phyloP scores from a whole-genome alignment of 2,888 invertebrate species.

The Drosophila stalkeri region DNA sequence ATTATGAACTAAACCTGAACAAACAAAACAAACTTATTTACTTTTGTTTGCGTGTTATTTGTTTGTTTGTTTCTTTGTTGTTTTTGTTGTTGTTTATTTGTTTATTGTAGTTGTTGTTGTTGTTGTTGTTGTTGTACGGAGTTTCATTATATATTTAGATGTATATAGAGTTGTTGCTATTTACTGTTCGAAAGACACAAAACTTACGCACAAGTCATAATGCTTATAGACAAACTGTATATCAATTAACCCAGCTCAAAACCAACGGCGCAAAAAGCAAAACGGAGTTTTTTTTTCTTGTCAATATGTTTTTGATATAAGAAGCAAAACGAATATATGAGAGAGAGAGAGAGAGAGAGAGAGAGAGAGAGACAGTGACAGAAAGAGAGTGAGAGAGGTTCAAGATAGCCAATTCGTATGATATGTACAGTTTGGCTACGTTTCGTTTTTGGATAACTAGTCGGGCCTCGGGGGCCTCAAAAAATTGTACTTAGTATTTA shows the following conservation, averaged over 20 bases:
- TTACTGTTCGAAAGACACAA: constrained; percentile 33
- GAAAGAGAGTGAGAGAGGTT: constrained; percentile 15
- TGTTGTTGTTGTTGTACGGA: constrained; percentile 27
- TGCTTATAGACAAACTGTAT: constrained; percentile 24
- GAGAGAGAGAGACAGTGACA: constrained; percentile 9
- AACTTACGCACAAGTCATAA: constrained; percentile 37
- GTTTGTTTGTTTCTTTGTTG: constrained; percentile 28
- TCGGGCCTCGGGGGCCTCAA: constrained; percentile 30
- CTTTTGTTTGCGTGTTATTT: constrained; percentile 59
- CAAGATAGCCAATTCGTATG: constrained; percentile 33
- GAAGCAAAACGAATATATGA: constrained; percentile 36
- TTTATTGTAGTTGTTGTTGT: constrained; percentile 33
- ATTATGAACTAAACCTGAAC: constrained; percentile 55
- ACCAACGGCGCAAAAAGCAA: constrained; percentile 78
- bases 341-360: constrained; percentile 28
- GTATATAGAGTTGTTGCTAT: constrained; percentile 19
- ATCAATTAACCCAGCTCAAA: constrained; percentile 82
- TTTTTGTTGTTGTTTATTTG: constrained; percentile 35
- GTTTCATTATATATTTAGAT: constrained; percentile 14
- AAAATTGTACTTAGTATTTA: constrained; percentile 26
- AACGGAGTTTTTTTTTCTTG: constrained; percentile 40
- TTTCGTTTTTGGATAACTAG: constrained; percentile 29
- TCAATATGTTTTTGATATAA: constrained; percentile 4
- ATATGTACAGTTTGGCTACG: constrained; percentile 50
- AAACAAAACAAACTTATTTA: constrained; percentile 63